These are phyloP conservation scores for Clarias pachynema DNA, from an alignment of 2,797 vertebrate genomes.

Conservation along the genomic window DNA sequence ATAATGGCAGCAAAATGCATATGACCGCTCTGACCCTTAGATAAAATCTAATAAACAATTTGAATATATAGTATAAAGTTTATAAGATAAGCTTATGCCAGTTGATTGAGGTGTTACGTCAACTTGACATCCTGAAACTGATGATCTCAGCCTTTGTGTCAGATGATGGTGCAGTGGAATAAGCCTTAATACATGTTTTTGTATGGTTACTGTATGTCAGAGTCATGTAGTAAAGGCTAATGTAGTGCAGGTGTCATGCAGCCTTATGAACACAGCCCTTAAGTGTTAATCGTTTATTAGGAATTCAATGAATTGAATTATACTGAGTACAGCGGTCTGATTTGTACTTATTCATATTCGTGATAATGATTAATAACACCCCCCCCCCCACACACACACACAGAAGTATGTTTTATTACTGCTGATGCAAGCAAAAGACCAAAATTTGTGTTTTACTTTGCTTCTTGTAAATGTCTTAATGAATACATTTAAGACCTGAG, in stretches of 20 bases:
- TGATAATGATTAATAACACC: not conserved
- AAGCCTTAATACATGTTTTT: not conserved
- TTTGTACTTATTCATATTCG: not conserved
- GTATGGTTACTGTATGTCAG: not conserved
- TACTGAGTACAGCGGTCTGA: not conserved
- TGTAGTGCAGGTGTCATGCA: not conserved
- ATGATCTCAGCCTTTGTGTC: not conserved
- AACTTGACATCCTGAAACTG: not conserved
- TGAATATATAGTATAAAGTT: not conserved
- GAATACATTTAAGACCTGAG: not conserved
- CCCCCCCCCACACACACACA: constrained; percentile 7
- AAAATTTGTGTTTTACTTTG: not conserved
- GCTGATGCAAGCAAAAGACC: constrained; percentile 6
- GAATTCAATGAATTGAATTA: not conserved
- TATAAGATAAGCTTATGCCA: not conserved
- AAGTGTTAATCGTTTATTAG: not conserved
- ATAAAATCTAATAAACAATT: not conserved
- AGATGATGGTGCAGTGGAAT: too few relatives aligned
- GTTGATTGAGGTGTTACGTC: not conserved
- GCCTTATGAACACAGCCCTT: not conserved
- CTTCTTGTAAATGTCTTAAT: not conserved
- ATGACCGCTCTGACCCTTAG: not conserved
- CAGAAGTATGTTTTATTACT: not conserved
- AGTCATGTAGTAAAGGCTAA: not conserved
- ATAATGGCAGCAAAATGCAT: not conserved